Conservation (phyloP, 2,797 vertebrate genomes). For the Cynopterus sphinx region DNA sequence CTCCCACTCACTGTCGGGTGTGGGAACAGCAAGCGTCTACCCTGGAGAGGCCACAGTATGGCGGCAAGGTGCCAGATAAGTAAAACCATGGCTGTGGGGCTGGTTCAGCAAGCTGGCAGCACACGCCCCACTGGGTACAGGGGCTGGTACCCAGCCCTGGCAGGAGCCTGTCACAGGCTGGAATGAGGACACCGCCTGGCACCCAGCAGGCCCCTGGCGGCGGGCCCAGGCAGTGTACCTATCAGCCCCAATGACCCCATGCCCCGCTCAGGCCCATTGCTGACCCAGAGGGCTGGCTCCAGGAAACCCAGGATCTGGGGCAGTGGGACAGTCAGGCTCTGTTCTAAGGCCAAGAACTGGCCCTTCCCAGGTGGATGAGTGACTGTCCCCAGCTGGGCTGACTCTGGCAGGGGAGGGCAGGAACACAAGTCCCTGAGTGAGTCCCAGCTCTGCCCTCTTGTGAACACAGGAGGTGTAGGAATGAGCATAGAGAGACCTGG, state of each 20-base stretch:
- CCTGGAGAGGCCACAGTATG: background rate
- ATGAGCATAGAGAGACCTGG: background rate
- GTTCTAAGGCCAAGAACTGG: background rate
- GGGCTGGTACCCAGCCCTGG: background rate
- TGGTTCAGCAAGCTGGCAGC: background rate
- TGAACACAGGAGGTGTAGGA: background rate
- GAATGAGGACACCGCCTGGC: background rate
- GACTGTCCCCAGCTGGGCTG: background rate
- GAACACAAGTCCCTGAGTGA: background rate
- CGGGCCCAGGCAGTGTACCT: background rate
- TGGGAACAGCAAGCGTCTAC: background rate
- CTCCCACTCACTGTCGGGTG: background rate
- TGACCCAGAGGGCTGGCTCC: rapidly evolving
- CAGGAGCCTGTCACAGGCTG: background rate
- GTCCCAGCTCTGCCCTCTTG: background rate
- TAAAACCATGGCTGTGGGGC: background rate
- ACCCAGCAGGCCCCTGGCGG: background rate
- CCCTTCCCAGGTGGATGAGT: background rate
- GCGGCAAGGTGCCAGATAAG: background rate
- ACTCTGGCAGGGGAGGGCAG: background rate
- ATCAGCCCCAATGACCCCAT: background rate
- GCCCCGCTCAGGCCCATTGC: background rate
- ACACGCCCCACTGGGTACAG: background rate
- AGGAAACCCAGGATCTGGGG: background rate
- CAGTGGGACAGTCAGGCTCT: background rate